These are phyloP conservation scores for Phocoena phocoena DNA, from an alignment of 2,113 vertebrate genomes.

Conservation along the genomic window DNA sequence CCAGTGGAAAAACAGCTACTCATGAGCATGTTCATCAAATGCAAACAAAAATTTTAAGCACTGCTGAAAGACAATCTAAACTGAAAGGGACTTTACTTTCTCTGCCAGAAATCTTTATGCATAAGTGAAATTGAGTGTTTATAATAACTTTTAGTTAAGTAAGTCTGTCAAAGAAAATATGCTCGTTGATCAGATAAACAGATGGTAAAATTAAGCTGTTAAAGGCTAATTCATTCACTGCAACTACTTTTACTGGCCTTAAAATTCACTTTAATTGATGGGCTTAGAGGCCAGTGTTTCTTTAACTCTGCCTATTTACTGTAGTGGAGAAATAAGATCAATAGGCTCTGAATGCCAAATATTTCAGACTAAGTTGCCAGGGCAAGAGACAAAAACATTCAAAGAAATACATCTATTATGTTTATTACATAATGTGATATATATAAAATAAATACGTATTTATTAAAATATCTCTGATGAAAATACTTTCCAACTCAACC, in stretches of 20 bases:
- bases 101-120: background rate
- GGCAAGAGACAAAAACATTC: slow-evolving; percentile 28
- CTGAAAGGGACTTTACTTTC: background rate
- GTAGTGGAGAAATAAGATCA: background rate
- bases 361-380: background rate
- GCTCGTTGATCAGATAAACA: background rate
- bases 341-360: background rate
- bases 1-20: background rate
- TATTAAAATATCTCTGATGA: background rate
- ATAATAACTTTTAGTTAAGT: background rate
- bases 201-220: background rate
- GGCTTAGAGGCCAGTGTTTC: background rate
- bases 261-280: slow-evolving; percentile 1
- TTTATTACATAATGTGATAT: background rate
- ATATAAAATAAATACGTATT: background rate
- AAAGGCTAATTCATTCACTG: background rate
- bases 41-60: slow-evolving; percentile 30
- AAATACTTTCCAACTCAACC: slow-evolving; percentile 7
- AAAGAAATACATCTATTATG: background rate
- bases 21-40: background rate
- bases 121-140: background rate
- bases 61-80: slow-evolving; percentile 10
- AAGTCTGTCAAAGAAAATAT: background rate
- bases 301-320: background rate
- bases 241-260: background rate